Evolutionary conservation across 1,140 invertebrate genomes (phyloP), one percentile per base, ranked within the genome.

Genomic region (Diorhabda sublineata): DNA sequence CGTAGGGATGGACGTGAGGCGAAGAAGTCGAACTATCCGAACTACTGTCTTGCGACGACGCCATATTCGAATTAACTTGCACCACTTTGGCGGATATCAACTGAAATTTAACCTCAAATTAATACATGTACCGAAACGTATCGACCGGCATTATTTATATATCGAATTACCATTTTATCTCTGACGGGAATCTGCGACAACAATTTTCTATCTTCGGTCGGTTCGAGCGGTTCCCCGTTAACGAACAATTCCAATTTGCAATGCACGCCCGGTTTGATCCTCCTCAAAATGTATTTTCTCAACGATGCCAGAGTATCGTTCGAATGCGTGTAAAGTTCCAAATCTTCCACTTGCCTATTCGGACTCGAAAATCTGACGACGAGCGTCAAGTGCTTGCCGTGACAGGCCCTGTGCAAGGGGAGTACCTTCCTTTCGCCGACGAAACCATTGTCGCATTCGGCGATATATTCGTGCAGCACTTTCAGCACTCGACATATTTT

Each of bases 391-490:
- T 97, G 92, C 82, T 97, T 95, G 11, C 96, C 97, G 68, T 95
- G 87, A 73, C 91, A 93, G 8, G 95, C 92, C 78, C 92, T 90
- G 78, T 92, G 91, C 61, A 97, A 87, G 43, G 95, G 94, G 72
- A 98, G 83, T 77, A 96, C 92, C 75, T 92, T 90, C 70, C 97
- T 86, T 80, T 98, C 96, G 6, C 93, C 92, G 42, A 90, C 89
- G 83, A 94, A 98, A 67, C 93, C 90, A 67, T 91, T 90, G 85
- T 99, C 97, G 85, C 96, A 98, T 82, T 98, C 96, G 70, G 91
- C 92, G 66, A 99, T 91, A 80, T 98, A 98, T 84, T 98, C 96
- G 77, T 94, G 91, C 69, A 98, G 87, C 74, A 98, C 95, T 84
- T 95, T 94, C 78, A 98, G 88, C 42, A 98, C 92, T 69, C 96